Percentiles rank a stretch among this genome's conserved stretches.
phyloP scores from a whole-genome alignment of 1,140 invertebrate genomes.

The Himalopsyche phryganea region DNA sequence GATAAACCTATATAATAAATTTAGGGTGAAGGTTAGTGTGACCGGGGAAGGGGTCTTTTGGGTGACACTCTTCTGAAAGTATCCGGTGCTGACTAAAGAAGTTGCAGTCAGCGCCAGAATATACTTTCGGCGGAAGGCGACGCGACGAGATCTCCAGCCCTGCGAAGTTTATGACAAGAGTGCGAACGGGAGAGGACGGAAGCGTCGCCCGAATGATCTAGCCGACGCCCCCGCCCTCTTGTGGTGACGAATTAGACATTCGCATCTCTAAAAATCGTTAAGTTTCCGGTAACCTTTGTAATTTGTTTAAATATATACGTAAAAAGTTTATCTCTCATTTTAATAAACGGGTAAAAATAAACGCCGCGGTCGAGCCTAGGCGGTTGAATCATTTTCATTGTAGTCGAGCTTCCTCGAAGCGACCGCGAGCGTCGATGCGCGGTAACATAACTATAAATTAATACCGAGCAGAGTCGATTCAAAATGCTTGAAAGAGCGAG shows the following conservation, averaged over 20 bases:
- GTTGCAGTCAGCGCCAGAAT: too few relatives aligned
- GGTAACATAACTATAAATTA: too few relatives aligned
- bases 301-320: slow-evolving; percentile 1
- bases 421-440: too few relatives aligned
- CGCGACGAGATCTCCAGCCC: slow-evolving; percentile 36
- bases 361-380: neutral
- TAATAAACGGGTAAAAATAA: neutral
- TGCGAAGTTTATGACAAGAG: neutral
- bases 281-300: slow-evolving; percentile 1
- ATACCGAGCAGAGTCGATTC: neutral
- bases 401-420: too few relatives aligned
- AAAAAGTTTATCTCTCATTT: slow-evolving; percentile 11
- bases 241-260: too few relatives aligned
- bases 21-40: slow-evolving; percentile 26
- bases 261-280: neutral
- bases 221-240: neutral
- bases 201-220: neutral
- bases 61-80: too few relatives aligned
- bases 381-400: neutral
- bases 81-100: too few relatives aligned
- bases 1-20: slow-evolving; percentile 3
- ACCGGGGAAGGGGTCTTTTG: neutral
- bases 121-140: slow-evolving; percentile 6
- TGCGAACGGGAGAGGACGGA: slow-evolving; percentile 1
- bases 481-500: neutral